Percentiles rank a stretch among this genome's conserved stretches.
Conservation (phyloP, 1,140 invertebrate genomes). For the Chelonus insularis region DNA sequence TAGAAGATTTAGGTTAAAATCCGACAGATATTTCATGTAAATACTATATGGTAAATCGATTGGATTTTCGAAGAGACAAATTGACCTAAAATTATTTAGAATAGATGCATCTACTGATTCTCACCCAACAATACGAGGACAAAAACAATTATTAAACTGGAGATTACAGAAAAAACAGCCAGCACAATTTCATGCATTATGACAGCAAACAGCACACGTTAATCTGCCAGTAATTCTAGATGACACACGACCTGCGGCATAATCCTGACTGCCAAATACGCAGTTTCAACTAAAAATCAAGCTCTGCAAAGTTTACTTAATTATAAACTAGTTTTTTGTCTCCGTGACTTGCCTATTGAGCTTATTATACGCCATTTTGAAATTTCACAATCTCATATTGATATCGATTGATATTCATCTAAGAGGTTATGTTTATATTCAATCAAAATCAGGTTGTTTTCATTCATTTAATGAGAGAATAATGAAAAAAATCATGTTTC, state of each 20-base stretch:
- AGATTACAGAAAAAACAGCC: constrained; percentile 57
- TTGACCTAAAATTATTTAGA: not conserved
- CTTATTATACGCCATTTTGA: constrained; percentile 6
- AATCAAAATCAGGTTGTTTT: not conserved
- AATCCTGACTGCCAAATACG: not conserved
- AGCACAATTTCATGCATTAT: constrained; percentile 61
- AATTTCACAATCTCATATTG: not conserved
- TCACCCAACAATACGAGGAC: constrained; percentile 61
- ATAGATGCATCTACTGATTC: constrained; percentile 22
- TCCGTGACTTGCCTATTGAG: not conserved
- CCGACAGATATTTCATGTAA: no score
- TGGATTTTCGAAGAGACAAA: no score
- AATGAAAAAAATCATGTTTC: no score
- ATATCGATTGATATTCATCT: constrained; percentile 2
- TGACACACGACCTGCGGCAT: not conserved
- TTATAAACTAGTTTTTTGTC: not conserved
- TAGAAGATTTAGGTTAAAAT: not conserved
- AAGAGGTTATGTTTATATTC: constrained; percentile 1
- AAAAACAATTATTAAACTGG: constrained; percentile 59
- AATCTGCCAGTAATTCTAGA: not conserved
- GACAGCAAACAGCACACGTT: constrained; percentile 1
- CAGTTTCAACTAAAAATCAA: not conserved
- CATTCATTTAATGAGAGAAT: no score
- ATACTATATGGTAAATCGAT: no score
- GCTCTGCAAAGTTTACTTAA: constrained; percentile 5